These are phyloP conservation scores for Caretta caretta DNA, from an alignment of 2,113 vertebrate species.

Conservation along the genomic window DNA sequence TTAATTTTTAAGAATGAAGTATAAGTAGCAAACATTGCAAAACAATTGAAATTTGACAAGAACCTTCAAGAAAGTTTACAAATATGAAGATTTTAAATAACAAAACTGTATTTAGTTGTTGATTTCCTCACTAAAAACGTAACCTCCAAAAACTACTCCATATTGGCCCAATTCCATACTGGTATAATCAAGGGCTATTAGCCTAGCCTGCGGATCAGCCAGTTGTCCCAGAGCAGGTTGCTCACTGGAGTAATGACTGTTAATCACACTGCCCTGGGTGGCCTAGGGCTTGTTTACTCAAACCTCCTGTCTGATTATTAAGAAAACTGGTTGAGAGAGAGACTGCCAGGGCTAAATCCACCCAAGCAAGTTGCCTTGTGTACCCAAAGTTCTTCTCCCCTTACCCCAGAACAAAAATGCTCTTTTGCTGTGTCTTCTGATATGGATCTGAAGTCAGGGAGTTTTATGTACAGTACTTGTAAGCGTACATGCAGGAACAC, in stretches of 20 bases:
- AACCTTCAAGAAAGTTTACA: neutral
- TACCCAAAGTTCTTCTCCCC: neutral
- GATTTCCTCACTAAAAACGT: neutral
- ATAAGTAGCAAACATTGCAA: conserved; percentile 64
- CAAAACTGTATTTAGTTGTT: neutral
- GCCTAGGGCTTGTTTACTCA: neutral
- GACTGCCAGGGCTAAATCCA: too few species aligned
- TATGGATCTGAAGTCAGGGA: neutral
- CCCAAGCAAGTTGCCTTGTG: neutral
- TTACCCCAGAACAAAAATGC: neutral
- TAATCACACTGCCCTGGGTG: neutral
- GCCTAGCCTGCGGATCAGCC: neutral
- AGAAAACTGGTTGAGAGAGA: neutral
- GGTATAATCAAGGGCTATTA: neutral
- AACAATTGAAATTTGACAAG: conserved; percentile 70
- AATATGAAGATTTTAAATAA: neutral
- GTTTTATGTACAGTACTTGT: neutral
- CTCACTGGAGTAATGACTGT: neutral
- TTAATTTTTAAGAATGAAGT: conserved; percentile 85
- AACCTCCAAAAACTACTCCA: neutral
- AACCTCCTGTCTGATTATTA: neutral
- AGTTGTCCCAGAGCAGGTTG: neutral
- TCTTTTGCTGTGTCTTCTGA: neutral
- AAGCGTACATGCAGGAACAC: neutral
- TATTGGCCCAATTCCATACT: neutral